Conservation (phyloP, 2,888 invertebrate genomes). For the Tetanocera ferruginea region DNA sequence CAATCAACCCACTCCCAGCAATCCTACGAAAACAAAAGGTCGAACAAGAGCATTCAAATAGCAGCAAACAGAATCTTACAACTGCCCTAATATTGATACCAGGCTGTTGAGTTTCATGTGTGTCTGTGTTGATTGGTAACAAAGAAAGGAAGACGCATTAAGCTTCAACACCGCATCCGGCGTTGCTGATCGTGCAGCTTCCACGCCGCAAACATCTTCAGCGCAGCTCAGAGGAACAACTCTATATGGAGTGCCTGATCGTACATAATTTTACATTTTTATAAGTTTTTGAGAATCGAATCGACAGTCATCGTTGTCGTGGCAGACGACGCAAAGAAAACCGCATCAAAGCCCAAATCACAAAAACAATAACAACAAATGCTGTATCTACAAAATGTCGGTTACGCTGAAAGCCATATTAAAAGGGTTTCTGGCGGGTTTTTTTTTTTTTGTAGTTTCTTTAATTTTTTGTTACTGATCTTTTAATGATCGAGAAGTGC, state of each 20-base stretch:
- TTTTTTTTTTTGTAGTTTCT: conserved; percentile 33
- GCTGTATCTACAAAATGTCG: conserved; percentile 62
- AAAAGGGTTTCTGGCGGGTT: background rate
- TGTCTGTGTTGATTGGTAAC: conserved; percentile 37
- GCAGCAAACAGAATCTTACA: background rate
- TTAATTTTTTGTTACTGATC: conserved; percentile 19
- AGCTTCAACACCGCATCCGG: conserved; percentile 29
- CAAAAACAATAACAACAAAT: conserved; percentile 39
- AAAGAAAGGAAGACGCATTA: conserved; percentile 29
- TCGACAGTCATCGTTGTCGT: background rate
- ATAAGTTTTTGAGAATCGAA: conserved; percentile 47
- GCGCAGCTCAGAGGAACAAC: conserved; percentile 18
- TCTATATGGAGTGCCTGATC: conserved; percentile 42
- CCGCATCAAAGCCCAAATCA: background rate
- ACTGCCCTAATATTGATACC: conserved; percentile 8
- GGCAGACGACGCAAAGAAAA: background rate
- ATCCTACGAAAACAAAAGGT: background rate
- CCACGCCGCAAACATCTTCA: background rate
- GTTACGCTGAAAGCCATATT: conserved; percentile 63
- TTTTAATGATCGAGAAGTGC: conserved; percentile 22
- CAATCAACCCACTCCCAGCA: conserved; percentile 15
- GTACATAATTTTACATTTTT: conserved; percentile 66
- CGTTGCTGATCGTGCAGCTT: background rate
- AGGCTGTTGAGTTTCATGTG: background rate
- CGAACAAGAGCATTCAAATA: background rate